Conservation (phyloP, 1,140 invertebrate species). For the Ganaspis sp. region DNA sequence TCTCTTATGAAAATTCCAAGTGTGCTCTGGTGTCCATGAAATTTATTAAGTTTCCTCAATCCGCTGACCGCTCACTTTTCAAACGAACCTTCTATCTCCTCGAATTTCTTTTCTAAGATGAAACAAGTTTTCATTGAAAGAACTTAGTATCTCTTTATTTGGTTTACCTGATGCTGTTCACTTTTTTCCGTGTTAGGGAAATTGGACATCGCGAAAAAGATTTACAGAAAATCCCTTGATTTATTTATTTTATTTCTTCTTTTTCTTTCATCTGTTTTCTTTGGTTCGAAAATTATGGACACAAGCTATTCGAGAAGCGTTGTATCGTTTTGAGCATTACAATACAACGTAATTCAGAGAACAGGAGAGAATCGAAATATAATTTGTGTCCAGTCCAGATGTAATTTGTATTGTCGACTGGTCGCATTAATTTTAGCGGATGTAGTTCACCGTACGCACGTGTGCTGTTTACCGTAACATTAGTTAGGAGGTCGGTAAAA, state of each 20-base stretch:
- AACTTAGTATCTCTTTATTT: not conserved
- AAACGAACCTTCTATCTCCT: not conserved
- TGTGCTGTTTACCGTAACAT: slow-evolving; percentile 7
- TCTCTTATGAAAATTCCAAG: slow-evolving; percentile 19
- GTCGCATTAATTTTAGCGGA: slow-evolving; percentile 6
- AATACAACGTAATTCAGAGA: not conserved
- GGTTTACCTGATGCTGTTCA: not conserved
- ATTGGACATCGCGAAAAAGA: too few relatives aligned
- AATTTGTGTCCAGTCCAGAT: not conserved
- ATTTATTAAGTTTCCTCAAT: slow-evolving; percentile 17
- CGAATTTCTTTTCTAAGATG: not conserved
- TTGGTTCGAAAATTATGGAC: too few relatives aligned
- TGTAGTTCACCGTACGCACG: not conserved
- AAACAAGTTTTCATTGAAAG: not conserved
- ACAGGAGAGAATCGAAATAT: slow-evolving; percentile 1
- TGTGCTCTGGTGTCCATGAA: not conserved
- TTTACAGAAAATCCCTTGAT: too few relatives aligned
- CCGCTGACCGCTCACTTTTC: slow-evolving; percentile 7
- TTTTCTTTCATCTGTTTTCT: too few relatives aligned
- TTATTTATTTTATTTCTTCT: too few relatives aligned
- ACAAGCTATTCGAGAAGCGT: not conserved
- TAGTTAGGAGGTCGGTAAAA: not conserved
- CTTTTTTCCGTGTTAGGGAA: too few relatives aligned
- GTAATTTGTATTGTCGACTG: slow-evolving; percentile 12
- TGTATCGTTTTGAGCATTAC: not conserved